Evolutionary conservation across 2,113 vertebrate species (phyloP).

Genomic region (Nycticebus coucang): DNA sequence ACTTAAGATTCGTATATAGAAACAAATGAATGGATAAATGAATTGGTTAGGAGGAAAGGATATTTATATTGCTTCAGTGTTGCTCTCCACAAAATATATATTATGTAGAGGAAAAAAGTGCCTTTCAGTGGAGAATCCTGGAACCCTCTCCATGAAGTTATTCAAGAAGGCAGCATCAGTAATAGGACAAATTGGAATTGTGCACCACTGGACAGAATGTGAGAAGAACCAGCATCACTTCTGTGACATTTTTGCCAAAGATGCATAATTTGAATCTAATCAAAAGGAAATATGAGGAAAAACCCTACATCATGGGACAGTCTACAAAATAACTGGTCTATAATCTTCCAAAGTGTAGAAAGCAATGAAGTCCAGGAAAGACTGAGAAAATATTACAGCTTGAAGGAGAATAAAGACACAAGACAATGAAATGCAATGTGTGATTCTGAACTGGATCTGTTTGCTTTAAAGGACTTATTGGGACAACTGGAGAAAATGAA

Average conservation of each 20-base stretch:
- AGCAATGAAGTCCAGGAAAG: background rate
- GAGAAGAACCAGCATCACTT: background rate
- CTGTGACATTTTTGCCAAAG: background rate
- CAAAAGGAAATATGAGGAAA: background rate
- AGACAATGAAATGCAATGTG: too few relatives aligned
- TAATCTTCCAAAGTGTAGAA: background rate
- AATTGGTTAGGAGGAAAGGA: background rate
- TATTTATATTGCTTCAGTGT: background rate
- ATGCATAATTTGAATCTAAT: background rate
- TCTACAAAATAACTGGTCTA: background rate
- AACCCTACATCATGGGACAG: too few relatives aligned
- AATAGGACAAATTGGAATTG: background rate
- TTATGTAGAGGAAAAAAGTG: background rate
- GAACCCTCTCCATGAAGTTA: background rate
- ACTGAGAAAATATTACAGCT: background rate
- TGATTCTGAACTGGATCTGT: background rate
- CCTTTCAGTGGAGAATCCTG: background rate
- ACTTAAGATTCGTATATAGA: too few relatives aligned
- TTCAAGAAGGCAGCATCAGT: background rate
- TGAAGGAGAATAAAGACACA: background rate
- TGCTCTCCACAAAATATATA: too few relatives aligned
- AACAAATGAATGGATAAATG: background rate
- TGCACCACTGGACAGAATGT: background rate
- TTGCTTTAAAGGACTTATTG: background rate
- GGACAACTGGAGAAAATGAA: background rate